Base-by-base conservation (phyloP, 2,113 vertebrate species). In the Pteropus alecto region DNA sequence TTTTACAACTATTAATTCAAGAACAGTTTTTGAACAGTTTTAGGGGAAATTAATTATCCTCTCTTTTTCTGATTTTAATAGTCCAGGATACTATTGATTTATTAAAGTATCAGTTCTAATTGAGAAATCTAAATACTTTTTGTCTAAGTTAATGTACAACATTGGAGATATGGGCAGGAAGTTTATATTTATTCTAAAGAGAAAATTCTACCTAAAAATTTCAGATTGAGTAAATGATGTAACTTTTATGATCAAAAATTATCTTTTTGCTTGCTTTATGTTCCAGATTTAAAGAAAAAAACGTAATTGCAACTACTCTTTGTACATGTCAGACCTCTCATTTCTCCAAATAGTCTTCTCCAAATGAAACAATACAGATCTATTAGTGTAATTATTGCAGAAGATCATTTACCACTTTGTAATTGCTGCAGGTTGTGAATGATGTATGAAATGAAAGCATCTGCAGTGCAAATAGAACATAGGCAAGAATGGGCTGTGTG, bases 371-470 rank as follows among this genome's bases (percentile, higher is more conserved):
- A 97, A 95, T 90, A 60, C 79, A 95, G 86, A 78, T 87, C 78
- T 97, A 96, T 96, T 97, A 96, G 43, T 54, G 65, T 94, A 94
- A 97, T 97, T 94, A 94, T 92, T 22, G 0, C 58, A 71, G 82
- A 87, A 76, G 93, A 89, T 96, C 91, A 96, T 97, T 97, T 92
- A 87, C 92, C 79, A 97, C 60, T 95, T 96, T 93, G 86, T 93
- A 97, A 93, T 96, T 94, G 86, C 94, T 94, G 85, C 79, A 85
- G 65, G 54, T 97, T 94, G 87, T 96, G 94, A 95, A 94, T 92
- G 95, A 96, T 94, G 58, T 65, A 96, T 96, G 96, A 98, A 97
- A 98, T n/a, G 63, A 93, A 95, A 85, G 78, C 88, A 71, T 96
- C 78, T 92, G 86, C 82, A 95, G 88, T 96, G 68, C 95, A 97